Conservation (phyloP, 2,113 vertebrate species). For the Antechinus stuartii region DNA sequence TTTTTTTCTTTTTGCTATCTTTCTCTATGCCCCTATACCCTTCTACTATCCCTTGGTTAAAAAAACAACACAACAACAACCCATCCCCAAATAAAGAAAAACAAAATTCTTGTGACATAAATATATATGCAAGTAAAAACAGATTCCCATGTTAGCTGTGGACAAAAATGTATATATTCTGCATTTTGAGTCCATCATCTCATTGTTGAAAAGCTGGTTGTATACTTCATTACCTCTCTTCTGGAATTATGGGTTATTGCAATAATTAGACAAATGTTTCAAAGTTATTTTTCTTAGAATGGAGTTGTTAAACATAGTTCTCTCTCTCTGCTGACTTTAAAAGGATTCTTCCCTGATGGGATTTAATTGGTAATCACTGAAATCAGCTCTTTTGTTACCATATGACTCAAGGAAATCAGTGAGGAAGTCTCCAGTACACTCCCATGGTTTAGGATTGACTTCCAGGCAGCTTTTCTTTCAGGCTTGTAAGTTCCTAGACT, state of each 20-base stretch:
- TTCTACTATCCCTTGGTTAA: not conserved
- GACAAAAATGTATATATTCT: not conserved
- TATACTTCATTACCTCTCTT: not conserved
- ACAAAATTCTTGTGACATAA: not conserved
- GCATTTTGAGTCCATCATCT: not conserved
- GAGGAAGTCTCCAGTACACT: not conserved
- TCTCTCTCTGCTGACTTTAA: not conserved
- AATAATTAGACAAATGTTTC: not conserved
- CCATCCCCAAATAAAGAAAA: not conserved
- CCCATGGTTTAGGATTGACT: not conserved
- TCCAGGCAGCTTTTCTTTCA: not conserved
- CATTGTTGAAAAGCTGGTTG: not conserved
- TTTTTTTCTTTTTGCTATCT: not conserved
- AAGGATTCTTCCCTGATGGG: slow-evolving; percentile 2
- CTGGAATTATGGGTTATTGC: not conserved
- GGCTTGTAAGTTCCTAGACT: not conserved
- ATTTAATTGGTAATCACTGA: not conserved
- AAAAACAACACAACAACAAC: not conserved
- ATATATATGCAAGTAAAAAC: not conserved
- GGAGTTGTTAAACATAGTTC: not conserved
- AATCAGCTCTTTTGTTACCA: not conserved
- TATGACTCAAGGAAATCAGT: not conserved
- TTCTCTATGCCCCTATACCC: not conserved
- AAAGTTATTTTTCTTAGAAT: not conserved
- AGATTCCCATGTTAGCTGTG: not conserved